A percentile compares a stretch with the other conserved stretches of the same genome.
These are phyloP conservation scores for Serranus cabrilla DNA, from an alignment of 2,797 vertebrate genomes.

Conservation along the genomic window DNA sequence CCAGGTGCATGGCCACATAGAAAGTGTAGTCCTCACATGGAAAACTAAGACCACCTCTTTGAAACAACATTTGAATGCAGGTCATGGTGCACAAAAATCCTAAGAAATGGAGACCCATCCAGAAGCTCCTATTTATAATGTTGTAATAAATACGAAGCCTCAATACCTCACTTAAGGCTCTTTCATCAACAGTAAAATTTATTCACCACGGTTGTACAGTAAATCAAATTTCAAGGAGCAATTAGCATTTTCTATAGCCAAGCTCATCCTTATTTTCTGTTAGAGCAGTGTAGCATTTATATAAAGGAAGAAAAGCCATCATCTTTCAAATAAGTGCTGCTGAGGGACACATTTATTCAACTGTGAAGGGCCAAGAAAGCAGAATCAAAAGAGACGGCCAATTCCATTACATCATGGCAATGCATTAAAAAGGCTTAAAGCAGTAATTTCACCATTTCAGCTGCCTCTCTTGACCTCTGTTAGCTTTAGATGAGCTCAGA, in stretches of 20 bases:
- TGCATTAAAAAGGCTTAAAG: slow-evolving; percentile 66
- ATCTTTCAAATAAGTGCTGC: slow-evolving; percentile 38
- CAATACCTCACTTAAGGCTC: not conserved
- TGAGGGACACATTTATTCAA: slow-evolving; percentile 46
- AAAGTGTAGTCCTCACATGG: not conserved
- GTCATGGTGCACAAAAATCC: not conserved
- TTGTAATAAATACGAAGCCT: not conserved
- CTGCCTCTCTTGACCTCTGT: slow-evolving; percentile 71
- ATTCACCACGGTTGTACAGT: slow-evolving; percentile 6
- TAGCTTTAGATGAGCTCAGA: slow-evolving; percentile 73
- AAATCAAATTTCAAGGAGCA: slow-evolving; percentile 43
- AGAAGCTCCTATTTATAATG: not conserved
- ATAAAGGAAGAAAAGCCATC: slow-evolving; percentile 26
- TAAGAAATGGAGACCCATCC: not conserved
- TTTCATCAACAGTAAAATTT: slow-evolving; percentile 34
- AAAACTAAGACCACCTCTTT: not conserved
- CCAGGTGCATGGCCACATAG: not conserved
- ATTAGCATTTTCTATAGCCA: slow-evolving; percentile 40
- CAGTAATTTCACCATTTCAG: slow-evolving; percentile 67
- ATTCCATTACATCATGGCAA: slow-evolving; percentile 79
- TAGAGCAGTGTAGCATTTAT: slow-evolving; percentile 22
- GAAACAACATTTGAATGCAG: not conserved
- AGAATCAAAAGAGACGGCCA: slow-evolving; percentile 65
- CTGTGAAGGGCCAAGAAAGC: slow-evolving; percentile 51
- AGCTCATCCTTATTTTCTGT: slow-evolving; percentile 13